Conservation (phyloP, 2,113 vertebrate genomes). For the Leptosomus discolor region DNA sequence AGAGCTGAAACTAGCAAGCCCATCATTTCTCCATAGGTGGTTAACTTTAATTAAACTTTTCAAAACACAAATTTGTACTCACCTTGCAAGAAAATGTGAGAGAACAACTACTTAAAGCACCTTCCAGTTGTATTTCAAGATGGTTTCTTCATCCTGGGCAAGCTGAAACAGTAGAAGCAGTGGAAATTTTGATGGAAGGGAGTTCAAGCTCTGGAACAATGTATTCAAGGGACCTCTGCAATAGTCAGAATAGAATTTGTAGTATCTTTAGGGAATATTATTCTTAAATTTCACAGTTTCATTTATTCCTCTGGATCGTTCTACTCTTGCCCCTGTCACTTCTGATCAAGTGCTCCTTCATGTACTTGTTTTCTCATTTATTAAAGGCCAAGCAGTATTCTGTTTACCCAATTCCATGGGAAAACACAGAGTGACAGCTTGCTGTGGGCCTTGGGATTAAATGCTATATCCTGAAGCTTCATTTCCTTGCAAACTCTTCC, state of each 20-base stretch:
- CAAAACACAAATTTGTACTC: not conserved
- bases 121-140: not conserved
- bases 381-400: conserved; percentile 9
- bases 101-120: not conserved
- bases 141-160: not conserved
- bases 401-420: not conserved
- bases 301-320: not conserved
- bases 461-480: not conserved
- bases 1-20: not conserved
- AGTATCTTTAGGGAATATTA: not conserved
- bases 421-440: conserved; percentile 8
- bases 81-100: not conserved
- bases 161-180: not conserved
- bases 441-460: conserved; percentile 1
- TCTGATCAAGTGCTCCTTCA: not conserved
- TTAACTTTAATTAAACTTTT: not conserved
- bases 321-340: conserved; percentile 2
- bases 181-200: not conserved
- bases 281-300: not conserved
- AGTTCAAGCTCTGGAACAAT: not conserved
- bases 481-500: not conserved
- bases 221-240: not conserved
- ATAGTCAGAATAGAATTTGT: not conserved
- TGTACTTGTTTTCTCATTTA: conserved; percentile 5
- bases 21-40: not conserved